A percentile compares a stretch with the other conserved stretches of the same genome.
Evolutionary conservation across 2,888 invertebrate genomes (phyloP).

Genomic region (Lasius platythorax): DNA sequence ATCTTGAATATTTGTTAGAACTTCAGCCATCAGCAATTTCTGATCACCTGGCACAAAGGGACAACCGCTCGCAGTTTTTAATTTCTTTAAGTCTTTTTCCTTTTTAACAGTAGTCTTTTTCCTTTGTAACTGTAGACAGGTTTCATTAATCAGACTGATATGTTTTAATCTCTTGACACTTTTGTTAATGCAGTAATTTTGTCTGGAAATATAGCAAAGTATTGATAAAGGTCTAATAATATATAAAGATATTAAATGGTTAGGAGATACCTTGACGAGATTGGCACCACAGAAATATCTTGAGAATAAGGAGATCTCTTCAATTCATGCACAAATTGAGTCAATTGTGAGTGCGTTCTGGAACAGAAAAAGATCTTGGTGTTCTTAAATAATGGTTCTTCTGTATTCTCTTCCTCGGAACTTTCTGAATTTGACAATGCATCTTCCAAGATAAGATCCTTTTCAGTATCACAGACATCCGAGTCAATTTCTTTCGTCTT

Average conservation of each 20-base stretch:
- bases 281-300: slow-evolving; percentile 91
- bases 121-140: slow-evolving; percentile 93
- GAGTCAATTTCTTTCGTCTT: slow-evolving; percentile 72
- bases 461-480: slow-evolving; percentile 79
- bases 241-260: neutral
- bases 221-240: neutral
- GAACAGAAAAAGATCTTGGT: slow-evolving; percentile 96
- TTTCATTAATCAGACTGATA: slow-evolving; percentile 95
- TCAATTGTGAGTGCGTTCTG: slow-evolving; percentile 98
- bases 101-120: slow-evolving; percentile 88
- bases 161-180: slow-evolving; percentile 91
- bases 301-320: slow-evolving; percentile 92
- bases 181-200: slow-evolving; percentile 96
- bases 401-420: slow-evolving; percentile 86
- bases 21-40: slow-evolving; percentile 89
- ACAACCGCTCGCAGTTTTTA: slow-evolving; percentile 89
- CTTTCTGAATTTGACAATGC: slow-evolving; percentile 77
- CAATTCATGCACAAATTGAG: slow-evolving; percentile 98
- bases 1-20: slow-evolving; percentile 92
- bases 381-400: slow-evolving; percentile 82
- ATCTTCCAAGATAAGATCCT: slow-evolving; percentile 88
- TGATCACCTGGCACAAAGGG: slow-evolving; percentile 87
- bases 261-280: slow-evolving; percentile 91
- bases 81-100: slow-evolving; percentile 89
- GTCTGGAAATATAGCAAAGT: slow-evolving; percentile 82